Evolutionary conservation across 2,797 vertebrate genomes (phyloP), one percentile per base, ranked within the genome.

Genomic region (Platyrinchus mystaceus): DNA sequence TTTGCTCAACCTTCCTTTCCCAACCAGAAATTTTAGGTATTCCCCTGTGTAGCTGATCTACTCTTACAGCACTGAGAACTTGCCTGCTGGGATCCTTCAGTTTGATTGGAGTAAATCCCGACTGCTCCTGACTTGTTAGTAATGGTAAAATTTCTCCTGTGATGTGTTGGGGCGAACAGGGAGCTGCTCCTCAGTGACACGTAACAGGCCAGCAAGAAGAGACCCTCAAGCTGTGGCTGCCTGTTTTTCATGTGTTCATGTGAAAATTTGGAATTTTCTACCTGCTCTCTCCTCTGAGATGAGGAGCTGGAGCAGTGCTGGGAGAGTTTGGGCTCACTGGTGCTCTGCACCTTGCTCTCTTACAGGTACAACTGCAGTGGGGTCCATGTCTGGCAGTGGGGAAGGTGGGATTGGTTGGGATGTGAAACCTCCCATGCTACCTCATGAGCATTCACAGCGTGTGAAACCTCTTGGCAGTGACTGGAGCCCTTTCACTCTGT

Each of bases 391-490:
- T 76, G 60, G 14, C 20, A 60, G 22, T 6, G n/a, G 53, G 23
- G 17, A 86, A 53, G 39, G n/a, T 8, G 39, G 52, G 47, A 75
- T 32, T 23, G 3, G 7, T 6, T 1, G 2, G 13, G 3, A 22
- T 12, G 4, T 53, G 58, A 71, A 84, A 68, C 22, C 5, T 26
- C 55, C 22, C 37, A 3, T 16, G 64, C 0, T 2, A 59, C 14
- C 49, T 67, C 0, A 0, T 52, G 53, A 15, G 49, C 6, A 26
- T 41, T 70, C 34, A 30, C 1, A 1, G 67, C n/a, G 3, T 36
- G 36, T 58, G 70, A 46, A 56, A 46, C 14, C 26, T 36, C 62
- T 39, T 90, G 43, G 36, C 44, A 44, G 22, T 23, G n/a, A 6
- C 37, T 24, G 58, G 30, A 30, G 46, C 34, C 22, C 7, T 9